phyloP scores from a whole-genome alignment of 1,140 invertebrate genomes.

The Apis cerana region DNA sequence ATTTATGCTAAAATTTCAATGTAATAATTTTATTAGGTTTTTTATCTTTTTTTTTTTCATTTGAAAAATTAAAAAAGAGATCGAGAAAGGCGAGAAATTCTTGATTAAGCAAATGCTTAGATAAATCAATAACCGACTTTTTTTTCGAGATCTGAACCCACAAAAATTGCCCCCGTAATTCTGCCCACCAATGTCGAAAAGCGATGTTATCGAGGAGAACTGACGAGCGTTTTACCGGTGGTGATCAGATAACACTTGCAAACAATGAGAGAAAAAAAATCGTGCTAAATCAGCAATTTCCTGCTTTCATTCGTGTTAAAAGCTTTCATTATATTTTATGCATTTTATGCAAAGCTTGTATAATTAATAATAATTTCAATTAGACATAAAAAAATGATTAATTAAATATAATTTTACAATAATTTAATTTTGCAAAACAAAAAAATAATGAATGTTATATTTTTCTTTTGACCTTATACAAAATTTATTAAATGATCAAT shows the following conservation, averaged over 20 bases:
- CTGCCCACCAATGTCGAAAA: slow-evolving; percentile 20
- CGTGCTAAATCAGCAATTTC: neutral
- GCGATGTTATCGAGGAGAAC: slow-evolving; percentile 36
- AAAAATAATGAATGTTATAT: no score
- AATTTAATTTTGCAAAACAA: no score
- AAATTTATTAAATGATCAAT: no score
- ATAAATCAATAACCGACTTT: slow-evolving; percentile 36
- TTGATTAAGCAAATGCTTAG: slow-evolving; percentile 30
- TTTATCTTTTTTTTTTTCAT: no score
- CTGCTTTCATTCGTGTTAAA: neutral
- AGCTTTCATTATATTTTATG: neutral
- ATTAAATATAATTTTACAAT: no score
- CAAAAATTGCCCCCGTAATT: slow-evolving; percentile 33
- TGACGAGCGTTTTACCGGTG: slow-evolving; percentile 30
- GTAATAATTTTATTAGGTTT: no score
- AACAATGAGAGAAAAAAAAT: slow-evolving; percentile 5
- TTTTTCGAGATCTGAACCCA: slow-evolving; percentile 19
- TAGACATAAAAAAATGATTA: no score
- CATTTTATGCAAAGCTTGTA: no score
- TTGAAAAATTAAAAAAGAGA: no score
- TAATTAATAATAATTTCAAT: no score
- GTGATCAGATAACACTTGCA: slow-evolving; percentile 17
- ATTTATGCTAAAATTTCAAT: no score
- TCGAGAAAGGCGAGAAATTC: slow-evolving; percentile 1
- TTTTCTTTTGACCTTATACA: no score